phyloP scores from a whole-genome alignment of 2,113 vertebrate species.

The Helogale parvula region DNA sequence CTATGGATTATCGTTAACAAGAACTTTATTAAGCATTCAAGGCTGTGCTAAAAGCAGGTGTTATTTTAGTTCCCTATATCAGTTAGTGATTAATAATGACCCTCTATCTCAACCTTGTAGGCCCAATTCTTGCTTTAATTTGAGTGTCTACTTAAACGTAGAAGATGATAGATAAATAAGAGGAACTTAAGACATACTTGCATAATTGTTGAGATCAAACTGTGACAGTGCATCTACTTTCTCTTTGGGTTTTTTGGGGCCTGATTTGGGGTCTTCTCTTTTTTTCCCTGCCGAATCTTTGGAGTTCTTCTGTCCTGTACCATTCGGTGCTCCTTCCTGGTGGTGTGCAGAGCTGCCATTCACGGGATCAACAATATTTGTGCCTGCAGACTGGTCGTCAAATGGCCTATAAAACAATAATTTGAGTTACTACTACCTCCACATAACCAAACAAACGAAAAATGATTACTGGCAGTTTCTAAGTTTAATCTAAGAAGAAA shows the following conservation, averaged over 20 bases:
- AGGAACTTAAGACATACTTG: constrained; percentile 89
- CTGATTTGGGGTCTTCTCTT: constrained; percentile 94
- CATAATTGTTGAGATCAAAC: constrained; percentile 99
- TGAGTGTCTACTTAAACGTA: background rate
- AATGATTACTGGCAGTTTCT: background rate
- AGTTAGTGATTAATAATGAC: background rate
- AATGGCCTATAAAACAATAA: constrained; percentile 81
- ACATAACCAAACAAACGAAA: background rate
- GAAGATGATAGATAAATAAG: background rate
- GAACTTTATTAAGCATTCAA: background rate
- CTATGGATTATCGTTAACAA: background rate
- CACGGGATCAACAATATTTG: constrained; percentile 76
- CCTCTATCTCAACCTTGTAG: background rate
- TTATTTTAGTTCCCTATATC: background rate
- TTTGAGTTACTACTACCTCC: background rate
- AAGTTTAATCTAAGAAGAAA: background rate
- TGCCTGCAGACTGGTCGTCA: constrained; percentile 84
- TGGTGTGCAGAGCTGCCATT: constrained; percentile 85
- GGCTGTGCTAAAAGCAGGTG: background rate
- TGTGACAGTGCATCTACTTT: constrained; percentile 97
- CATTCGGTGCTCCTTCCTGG: constrained; percentile 82
- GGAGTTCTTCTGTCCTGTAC: constrained; percentile 84
- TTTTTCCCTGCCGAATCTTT: constrained; percentile 92
- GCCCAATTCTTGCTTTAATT: background rate
- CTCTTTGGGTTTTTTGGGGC: constrained; percentile 96